Evolutionary conservation across 2,888 invertebrate genomes (phyloP).

Genomic region (Pachycephus smyrnensis): DNA sequence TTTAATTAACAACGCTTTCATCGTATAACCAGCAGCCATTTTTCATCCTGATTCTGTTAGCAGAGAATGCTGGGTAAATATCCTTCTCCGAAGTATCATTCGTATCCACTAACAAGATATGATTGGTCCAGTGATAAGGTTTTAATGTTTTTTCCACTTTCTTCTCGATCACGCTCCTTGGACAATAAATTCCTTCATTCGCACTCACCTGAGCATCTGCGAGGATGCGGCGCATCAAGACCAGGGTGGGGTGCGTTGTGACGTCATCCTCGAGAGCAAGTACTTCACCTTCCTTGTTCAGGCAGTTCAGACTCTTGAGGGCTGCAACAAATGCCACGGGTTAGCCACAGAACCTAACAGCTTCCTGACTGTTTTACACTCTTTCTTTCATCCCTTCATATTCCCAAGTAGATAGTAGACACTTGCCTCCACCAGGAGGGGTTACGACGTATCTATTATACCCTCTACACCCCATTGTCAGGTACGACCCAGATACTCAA

Average conservation of each 20-base stretch:
- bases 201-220: slow-evolving; percentile 84
- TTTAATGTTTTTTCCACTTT: neutral
- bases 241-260: slow-evolving; percentile 78
- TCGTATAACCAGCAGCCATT: neutral
- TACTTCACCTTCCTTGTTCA: slow-evolving; percentile 61
- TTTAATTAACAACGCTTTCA: neutral
- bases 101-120: neutral
- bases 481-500: neutral
- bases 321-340: slow-evolving; percentile 48
- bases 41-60: neutral
- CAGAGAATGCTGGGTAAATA: neutral
- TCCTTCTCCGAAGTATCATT: neutral
- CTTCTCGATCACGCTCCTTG: neutral
- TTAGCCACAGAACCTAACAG: neutral
- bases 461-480: neutral
- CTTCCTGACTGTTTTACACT: neutral
- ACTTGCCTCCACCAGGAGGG: neutral
- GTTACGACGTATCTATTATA: neutral
- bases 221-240: slow-evolving; percentile 87
- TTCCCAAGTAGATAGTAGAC: slow-evolving; percentile 6
- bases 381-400: neutral
- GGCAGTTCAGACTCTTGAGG: slow-evolving; percentile 57
- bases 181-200: neutral
- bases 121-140: neutral
- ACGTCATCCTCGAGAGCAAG: slow-evolving; percentile 61